Evolutionary conservation across 2,888 invertebrate genomes (phyloP), one percentile per base, ranked within the genome.

Genomic region (Drosophila merina): DNA sequence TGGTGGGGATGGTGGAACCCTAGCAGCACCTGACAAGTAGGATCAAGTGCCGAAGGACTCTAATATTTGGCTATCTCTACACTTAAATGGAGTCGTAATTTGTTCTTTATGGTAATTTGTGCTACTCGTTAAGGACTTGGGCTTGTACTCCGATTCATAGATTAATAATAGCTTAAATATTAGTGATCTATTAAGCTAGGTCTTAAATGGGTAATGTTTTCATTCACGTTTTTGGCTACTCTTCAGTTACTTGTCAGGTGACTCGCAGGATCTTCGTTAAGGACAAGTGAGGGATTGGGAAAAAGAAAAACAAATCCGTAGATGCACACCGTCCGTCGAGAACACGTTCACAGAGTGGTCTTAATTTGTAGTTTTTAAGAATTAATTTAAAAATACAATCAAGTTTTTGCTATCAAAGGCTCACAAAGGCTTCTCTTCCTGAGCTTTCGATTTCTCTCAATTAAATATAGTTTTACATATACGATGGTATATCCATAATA

Each of bases 321-420:
- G 75, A 68, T 68, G 74, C 67, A 70, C 20, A 20, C 20, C 20
- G 20, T 20, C 71, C 69, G 54, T 59, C 50, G 51, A 71, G 51
- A 67, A 64, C 52, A 64, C 57, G 45, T 64, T 64, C 66, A 48
- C 67, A 55, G 59, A 31, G 28, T 31, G 62, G 67, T 60, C 80
- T 79, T 86, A 83, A 88, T 66, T 75, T 57, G 80, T 88, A 62
- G 56, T 83, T 86, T 88, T 84, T 83, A 86, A 88, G 87, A 84
- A 77, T 86, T 76, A 88, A 79, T 88, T 86, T 88, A 83, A 79
- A 83, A 88, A 88, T 83, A 88, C 86, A 83, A 88, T 88, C 80
- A 86, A 83, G 86, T 68, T 54, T 47, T 4, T 28, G 28, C 5
- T 69, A 45, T 62, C 30, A 51, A 52, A 49, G 36, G 42, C 12